These are phyloP conservation scores for Chromoteleia sp. DNA, from an alignment of 2,888 invertebrate species.

Conservation along the genomic window DNA sequence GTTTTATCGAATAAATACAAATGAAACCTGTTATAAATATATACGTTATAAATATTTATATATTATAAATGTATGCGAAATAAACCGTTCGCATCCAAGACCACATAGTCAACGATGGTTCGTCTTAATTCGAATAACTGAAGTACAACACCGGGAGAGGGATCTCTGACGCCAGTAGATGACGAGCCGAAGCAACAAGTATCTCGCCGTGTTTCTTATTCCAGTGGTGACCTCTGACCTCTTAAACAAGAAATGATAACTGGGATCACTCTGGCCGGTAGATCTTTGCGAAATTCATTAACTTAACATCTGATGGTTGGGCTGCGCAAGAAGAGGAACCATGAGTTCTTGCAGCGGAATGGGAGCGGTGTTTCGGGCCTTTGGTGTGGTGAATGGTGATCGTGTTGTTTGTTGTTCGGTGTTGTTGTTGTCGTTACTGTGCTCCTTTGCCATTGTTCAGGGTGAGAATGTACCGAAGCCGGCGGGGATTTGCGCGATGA, in stretches of 20 bases:
- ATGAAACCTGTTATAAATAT: no score
- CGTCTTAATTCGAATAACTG: background rate
- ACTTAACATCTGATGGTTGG: constrained; percentile 49
- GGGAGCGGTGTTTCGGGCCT: constrained; percentile 72
- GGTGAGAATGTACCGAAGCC: constrained; percentile 71
- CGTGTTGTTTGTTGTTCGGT: constrained; percentile 73
- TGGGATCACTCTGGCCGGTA: background rate
- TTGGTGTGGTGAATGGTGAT: constrained; percentile 76
- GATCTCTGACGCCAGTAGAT: constrained; percentile 16
- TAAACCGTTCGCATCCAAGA: background rate
- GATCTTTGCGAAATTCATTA: constrained; percentile 3
- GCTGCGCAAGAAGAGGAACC: constrained; percentile 40
- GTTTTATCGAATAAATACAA: no score
- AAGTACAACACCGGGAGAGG: background rate
- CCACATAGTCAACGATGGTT: background rate
- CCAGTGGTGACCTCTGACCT: constrained; percentile 15
- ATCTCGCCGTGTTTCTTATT: constrained; percentile 8
- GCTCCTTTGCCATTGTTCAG: constrained; percentile 69
- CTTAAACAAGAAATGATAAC: constrained; percentile 14
- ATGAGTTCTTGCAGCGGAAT: constrained; percentile 69
- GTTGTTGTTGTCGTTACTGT: constrained; percentile 73
- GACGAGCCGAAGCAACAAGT: constrained; percentile 55
- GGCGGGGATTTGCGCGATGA: constrained; percentile 86
- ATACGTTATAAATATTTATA: no score
- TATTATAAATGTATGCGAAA: no score